phyloP scores from a whole-genome alignment of 2,797 vertebrate genomes.

The Lates japonicus region DNA sequence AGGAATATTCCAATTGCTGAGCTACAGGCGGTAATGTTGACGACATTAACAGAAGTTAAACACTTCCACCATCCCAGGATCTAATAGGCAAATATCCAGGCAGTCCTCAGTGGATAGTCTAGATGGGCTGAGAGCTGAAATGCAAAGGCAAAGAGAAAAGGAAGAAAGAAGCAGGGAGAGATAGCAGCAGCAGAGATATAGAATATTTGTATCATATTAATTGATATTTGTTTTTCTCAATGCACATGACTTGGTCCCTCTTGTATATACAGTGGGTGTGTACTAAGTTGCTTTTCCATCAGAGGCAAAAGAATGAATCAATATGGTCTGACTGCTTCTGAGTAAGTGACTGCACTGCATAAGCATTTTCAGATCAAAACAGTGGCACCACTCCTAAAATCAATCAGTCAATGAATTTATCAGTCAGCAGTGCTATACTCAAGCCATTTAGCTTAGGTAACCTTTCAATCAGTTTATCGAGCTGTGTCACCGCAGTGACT shows the following conservation, averaged over 20 bases:
- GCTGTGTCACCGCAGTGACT: constrained; percentile 33
- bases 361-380: constrained; percentile 61
- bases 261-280: constrained; percentile 7
- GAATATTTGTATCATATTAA: constrained; percentile 35
- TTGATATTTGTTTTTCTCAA: constrained; percentile 36
- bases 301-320: constrained; percentile 54
- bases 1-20: constrained; percentile 63
- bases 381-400: constrained; percentile 39
- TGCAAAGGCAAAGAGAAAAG: constrained; percentile 7
- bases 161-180: not conserved
- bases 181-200: not conserved
- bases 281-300: constrained; percentile 45
- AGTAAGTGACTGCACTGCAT: constrained; percentile 38
- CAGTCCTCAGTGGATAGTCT: constrained; percentile 46
- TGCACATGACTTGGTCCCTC: constrained; percentile 1
- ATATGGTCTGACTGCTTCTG: constrained; percentile 35
- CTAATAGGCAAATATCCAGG: constrained; percentile 71
- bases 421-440: constrained; percentile 22
- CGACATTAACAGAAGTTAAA: constrained; percentile 77
- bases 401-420: constrained; percentile 66
- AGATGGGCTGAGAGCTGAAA: constrained; percentile 36
- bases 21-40: constrained; percentile 62
- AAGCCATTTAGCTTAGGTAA: constrained; percentile 60
- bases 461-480: constrained; percentile 72
- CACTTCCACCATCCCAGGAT: constrained; percentile 60